Percentiles rank a stretch among this genome's conserved stretches.
These are phyloP conservation scores for Orthonychiurus folsomi DNA, from an alignment of 2,888 invertebrate species.

Conservation along the genomic window DNA sequence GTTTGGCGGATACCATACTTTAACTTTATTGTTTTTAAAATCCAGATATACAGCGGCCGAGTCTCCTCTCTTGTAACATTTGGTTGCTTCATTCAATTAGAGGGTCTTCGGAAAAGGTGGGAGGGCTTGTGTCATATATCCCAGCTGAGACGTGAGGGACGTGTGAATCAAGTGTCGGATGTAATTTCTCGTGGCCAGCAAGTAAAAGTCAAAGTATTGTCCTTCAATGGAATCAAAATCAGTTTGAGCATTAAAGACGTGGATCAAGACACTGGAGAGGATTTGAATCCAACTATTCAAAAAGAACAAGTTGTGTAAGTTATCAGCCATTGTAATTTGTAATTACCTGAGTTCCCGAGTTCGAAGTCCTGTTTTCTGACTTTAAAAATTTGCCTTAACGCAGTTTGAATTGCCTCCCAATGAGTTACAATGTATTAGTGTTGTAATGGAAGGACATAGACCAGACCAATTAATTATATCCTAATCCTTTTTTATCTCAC, in stretches of 20 bases:
- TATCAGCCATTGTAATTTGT: no score
- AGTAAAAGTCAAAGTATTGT: slow-evolving; percentile 82
- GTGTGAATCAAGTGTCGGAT: slow-evolving; percentile 88
- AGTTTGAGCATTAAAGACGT: slow-evolving; percentile 97
- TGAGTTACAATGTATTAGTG: no score
- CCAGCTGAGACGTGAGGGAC: slow-evolving; percentile 79
- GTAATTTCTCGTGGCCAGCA: slow-evolving; percentile 81
- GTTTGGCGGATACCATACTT: no score
- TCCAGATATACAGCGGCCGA: slow-evolving; percentile 80
- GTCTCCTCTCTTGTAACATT: slow-evolving; percentile 95
- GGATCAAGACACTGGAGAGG: slow-evolving; percentile 86
- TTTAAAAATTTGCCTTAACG: no score
- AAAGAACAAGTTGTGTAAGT: neutral
- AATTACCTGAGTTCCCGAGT: slow-evolving; percentile 3
- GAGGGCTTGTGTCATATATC: slow-evolving; percentile 98
- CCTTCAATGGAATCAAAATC: slow-evolving; percentile 86
- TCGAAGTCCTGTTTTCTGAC: no score
- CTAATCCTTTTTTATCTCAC: no score
- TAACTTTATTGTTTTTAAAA: no score
- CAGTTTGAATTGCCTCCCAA: no score
- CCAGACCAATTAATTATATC: no score
- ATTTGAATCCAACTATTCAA: slow-evolving; percentile 68
- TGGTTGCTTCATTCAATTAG: slow-evolving; percentile 94
- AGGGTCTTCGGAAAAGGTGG: slow-evolving; percentile 77
- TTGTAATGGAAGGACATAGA: no score